Base-by-base conservation (phyloP, 2,888 invertebrate genomes). In the Apotomis turbidana region DNA sequence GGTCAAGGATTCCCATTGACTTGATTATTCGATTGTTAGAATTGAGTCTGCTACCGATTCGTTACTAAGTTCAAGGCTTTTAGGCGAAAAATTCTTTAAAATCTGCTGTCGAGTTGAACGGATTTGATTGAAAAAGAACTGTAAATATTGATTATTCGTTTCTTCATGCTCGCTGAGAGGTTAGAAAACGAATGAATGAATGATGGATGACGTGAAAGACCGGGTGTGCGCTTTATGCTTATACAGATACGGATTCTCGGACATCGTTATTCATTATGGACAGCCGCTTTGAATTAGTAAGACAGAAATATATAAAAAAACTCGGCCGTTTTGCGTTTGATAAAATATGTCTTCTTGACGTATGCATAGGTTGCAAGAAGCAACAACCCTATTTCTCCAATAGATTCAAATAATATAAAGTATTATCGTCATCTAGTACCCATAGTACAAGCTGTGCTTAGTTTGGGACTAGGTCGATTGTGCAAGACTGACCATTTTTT, bases 1-100 rank as follows among this genome's bases (percentile, higher is more conserved):
- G 87, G 88, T 90, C 90, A 92, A 91, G 91, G 91, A 87, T 85
- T 84, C 78, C 79, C 79, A 79, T 79, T 75, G 74, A 78, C 84
- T 82, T 85, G 83, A 82, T 77, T 77, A 82, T 82, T 82, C 81
- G 83, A 85, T 84, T 85, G 78, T 83, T 74, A 64, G 73, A 46
- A 75, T 72, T 68, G 64, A 70, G 59, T 68, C 58, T 55, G 74
- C 74, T 71, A 74, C 71, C 72, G 64, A 70, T 62, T 68, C 49
- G 62, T 27, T 66, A 52, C 58, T 66, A 72, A 72, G 71, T 72
- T 72, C 72, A 72, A 72, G 72, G 72, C 52, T 68, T 52, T 68
- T n/a, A 46, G 36, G 62, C 55, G 61, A 59, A 54, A 57, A 63
- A 61, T 61, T 67, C n/a, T 55, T 57, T 66, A 38, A 44, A 41